Evolutionary conservation across 1,140 invertebrate genomes (phyloP).

Genomic region (Rhopalosiphum maidis): DNA sequence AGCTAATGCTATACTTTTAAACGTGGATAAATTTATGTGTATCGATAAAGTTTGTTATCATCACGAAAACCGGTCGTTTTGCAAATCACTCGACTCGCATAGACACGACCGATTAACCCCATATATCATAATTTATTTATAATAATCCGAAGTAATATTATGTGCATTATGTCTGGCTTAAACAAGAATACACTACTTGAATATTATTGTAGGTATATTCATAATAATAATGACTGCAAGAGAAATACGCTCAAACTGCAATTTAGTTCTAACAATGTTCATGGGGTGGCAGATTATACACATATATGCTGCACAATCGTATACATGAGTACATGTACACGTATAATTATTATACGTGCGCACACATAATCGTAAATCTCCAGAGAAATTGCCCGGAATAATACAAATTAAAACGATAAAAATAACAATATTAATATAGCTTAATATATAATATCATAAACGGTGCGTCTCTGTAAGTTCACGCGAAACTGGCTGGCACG

Average conservation of each 20-base stretch:
- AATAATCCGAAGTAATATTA: background rate
- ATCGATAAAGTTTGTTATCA: background rate
- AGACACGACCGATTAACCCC: background rate
- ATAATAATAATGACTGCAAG: background rate
- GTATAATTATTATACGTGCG: background rate
- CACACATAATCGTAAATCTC: constrained; percentile 21
- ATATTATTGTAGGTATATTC: constrained; percentile 10
- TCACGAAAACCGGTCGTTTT: background rate
- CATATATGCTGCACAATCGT: background rate
- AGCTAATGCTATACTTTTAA: background rate
- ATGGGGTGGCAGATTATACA: background rate
- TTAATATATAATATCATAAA: constrained; percentile 1
- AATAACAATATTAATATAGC: constrained; percentile 41
- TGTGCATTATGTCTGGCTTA: background rate
- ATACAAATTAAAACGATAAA: constrained; percentile 44
- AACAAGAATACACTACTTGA: background rate
- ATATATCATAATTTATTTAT: background rate
- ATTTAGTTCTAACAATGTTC: background rate
- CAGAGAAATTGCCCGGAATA: background rate
- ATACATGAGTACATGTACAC: too few relatives aligned
- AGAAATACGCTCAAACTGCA: background rate
- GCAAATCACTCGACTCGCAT: background rate
- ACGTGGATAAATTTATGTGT: background rate
- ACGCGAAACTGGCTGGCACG: background rate
- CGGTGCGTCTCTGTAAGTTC: background rate